These are phyloP conservation scores for Cepphus grylle DNA, from an alignment of 2,113 vertebrate species.

Conservation along the genomic window DNA sequence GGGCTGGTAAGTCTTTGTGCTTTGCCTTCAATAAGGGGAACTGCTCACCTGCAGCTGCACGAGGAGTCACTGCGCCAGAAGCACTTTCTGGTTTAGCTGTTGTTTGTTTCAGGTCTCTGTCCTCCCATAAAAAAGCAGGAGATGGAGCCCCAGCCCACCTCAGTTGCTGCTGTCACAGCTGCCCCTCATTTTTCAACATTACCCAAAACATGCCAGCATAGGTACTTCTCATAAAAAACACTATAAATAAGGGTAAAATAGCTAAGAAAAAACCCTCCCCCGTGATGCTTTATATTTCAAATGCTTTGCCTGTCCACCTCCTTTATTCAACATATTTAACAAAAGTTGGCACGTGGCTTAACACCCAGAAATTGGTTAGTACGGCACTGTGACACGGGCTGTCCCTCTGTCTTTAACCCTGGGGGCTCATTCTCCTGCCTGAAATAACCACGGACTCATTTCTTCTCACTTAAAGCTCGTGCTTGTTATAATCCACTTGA, in stretches of 20 bases:
- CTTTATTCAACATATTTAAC: neutral
- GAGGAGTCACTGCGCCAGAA: neutral
- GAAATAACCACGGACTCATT: neutral
- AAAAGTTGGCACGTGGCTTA: neutral
- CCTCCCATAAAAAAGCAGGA: neutral
- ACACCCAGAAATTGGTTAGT: neutral
- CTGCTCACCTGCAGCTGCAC: neutral
- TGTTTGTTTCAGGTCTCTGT: neutral
- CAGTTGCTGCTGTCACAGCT: neutral
- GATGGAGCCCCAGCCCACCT: conserved; percentile 22
- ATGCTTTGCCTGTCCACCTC: neutral
- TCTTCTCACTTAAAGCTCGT: neutral
- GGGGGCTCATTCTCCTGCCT: neutral
- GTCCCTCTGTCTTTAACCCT: neutral
- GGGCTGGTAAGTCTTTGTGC: neutral
- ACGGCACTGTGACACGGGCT: neutral
- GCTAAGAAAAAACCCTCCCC: neutral
- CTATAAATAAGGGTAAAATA: neutral
- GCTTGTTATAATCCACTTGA: conserved; percentile 22
- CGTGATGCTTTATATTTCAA: neutral
- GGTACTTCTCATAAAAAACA: neutral
- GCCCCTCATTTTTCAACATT: neutral
- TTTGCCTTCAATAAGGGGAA: neutral
- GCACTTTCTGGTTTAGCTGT: neutral
- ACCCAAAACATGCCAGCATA: neutral